Base-by-base conservation (phyloP, 2,888 invertebrate genomes). In the Cantharis rustica region DNA sequence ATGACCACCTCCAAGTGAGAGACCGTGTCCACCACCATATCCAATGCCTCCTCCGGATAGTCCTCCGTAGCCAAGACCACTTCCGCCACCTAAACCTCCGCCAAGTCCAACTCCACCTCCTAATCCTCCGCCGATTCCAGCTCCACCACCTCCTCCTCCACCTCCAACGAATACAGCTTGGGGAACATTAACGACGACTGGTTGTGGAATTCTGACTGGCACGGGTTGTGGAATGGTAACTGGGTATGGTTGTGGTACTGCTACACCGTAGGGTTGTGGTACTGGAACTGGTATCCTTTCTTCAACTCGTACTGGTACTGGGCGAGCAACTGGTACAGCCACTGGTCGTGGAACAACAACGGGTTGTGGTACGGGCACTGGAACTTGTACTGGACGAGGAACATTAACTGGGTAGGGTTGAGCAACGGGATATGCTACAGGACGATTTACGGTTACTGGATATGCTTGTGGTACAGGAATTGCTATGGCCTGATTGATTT, bases 181-280 rank as follows among this genome's bases (percentile, higher is more conserved):
- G 0, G 91, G 90, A 0, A 91, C 90, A 1, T 90, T 90, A 61
- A 91, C 89, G 0, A 89, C 89, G 0, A 91, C 88, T 0, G 89
- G 89, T 81, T 91, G 90, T 0, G 90, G 90, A 69, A 86, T 84
- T 78, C 85, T 81, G 66, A 85, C 86, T 70, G 84, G 83, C 1
- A 90, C 89, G 0, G 91, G 90, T 72, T 91, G 90, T 11, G 91
- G 88, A 0, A 91, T 88, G 0, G 90, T 89, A 26, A 90, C 91
- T 3, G 91, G 90, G 74, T 90, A 90, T 1, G 91, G 91, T 76
- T 91, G 88, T 68, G 91, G 90, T 0, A 91, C 87, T 2, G 88
- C 87, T 10, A 90, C 87, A 2, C 88, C 82, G 16, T 89, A 87
- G 0, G 90, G 88, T 64, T 89, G 86, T 0, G 89, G 88, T 3